Conservation (phyloP, 2,113 vertebrate genomes). For the Gymnocephalus cernua region DNA sequence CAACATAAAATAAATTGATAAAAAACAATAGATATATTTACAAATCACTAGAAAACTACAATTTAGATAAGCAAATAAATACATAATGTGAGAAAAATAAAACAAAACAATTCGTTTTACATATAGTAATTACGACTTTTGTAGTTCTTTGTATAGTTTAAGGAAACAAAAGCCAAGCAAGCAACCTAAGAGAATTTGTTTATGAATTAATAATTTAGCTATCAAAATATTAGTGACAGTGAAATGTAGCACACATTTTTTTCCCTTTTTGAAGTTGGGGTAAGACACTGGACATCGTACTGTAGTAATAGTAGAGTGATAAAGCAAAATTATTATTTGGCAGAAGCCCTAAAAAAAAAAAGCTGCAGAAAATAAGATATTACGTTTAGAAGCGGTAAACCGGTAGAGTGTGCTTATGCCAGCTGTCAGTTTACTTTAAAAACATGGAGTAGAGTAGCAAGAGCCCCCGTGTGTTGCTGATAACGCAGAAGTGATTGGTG, state of each 20-base stretch:
- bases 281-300: too few species aligned
- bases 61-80: too few species aligned
- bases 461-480: not conserved
- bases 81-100: not conserved
- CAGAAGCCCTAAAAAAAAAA: slow-evolving; percentile 1
- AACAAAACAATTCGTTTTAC: too few species aligned
- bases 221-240: not conserved
- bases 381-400: not conserved
- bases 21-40: too few species aligned
- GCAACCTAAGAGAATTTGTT: not conserved
- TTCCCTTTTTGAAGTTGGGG: not conserved
- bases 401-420: not conserved
- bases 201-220: not conserved
- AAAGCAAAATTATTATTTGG: not conserved
- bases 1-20: too few species aligned
- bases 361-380: not conserved
- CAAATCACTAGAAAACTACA: not conserved
- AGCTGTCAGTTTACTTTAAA: not conserved
- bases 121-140: not conserved
- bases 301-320: not conserved
- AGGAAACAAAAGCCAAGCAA: not conserved
- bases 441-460: not conserved
- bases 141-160: not conserved
- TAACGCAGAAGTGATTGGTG: not conserved
- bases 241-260: not conserved